Evolutionary conservation across 2,113 vertebrate genomes (phyloP).

Genomic region (Coptodon rendalli): DNA sequence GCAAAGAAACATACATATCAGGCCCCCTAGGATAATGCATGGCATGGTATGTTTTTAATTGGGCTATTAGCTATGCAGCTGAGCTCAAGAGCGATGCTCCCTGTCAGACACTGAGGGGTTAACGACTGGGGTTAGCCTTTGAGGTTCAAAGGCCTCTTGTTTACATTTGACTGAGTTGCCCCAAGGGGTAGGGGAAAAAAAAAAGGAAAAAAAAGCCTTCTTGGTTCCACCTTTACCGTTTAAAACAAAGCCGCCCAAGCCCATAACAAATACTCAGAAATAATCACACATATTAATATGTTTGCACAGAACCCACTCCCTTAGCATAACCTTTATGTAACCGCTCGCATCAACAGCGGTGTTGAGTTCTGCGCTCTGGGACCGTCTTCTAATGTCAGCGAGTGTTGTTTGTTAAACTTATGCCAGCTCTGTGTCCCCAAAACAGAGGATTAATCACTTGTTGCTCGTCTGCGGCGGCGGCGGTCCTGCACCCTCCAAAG

Average conservation of each 20-base stretch:
- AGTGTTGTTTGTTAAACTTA: constrained; percentile 42
- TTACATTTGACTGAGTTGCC: constrained; percentile 57
- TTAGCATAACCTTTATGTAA: background rate
- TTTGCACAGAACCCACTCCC: constrained; percentile 5
- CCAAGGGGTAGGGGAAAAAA: background rate
- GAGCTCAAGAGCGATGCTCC: constrained; percentile 50
- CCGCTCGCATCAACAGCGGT: background rate
- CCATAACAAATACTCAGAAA: constrained; percentile 32
- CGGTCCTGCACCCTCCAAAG: background rate
- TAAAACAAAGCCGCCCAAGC: constrained; percentile 33
- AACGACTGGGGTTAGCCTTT: constrained; percentile 55
- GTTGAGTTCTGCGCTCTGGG: background rate
- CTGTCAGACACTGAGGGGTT: constrained; percentile 61
- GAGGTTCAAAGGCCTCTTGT: constrained; percentile 69
- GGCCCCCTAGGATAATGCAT: constrained; percentile 56
- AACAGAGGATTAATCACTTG: constrained; percentile 55
- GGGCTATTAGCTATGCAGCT: constrained; percentile 63
- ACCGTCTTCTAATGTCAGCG: constrained; percentile 10
- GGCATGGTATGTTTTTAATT: constrained; percentile 68
- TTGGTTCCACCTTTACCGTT: constrained; percentile 37
- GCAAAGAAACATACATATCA: background rate
- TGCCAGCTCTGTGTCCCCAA: constrained; percentile 38
- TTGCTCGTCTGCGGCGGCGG: constrained; percentile 26
- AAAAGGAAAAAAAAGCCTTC: background rate
- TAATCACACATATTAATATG: constrained; percentile 36